Evolutionary conservation across 2,113 vertebrate species (phyloP).

Genomic region (Rhineura floridana): DNA sequence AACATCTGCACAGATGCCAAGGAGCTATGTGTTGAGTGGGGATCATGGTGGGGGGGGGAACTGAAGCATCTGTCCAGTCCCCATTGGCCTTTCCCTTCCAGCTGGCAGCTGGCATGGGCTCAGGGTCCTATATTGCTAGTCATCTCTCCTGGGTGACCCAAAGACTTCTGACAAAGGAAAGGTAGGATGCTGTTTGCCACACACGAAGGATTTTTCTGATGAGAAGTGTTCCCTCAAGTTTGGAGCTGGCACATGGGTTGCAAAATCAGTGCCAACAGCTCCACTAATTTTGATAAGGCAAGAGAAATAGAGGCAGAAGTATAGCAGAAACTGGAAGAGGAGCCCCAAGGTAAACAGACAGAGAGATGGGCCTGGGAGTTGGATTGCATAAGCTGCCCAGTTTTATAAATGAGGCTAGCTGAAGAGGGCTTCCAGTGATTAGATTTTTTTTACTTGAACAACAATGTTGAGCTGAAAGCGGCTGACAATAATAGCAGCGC

Average conservation of each 20-base stretch:
- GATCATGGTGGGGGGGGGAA: not conserved
- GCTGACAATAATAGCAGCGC: too few species aligned
- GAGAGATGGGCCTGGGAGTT: not conserved
- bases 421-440: not conserved
- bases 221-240: not conserved
- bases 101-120: not conserved
- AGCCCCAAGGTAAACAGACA: not conserved
- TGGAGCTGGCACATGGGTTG: not conserved
- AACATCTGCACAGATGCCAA: slow-evolving; percentile 27
- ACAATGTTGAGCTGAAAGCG: too few species aligned
- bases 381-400: not conserved
- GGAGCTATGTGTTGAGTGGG: not conserved
- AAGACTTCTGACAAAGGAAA: not conserved
- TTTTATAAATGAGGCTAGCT: not conserved
- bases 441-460: too few species aligned
- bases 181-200: not conserved
- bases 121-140: not conserved
- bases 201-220: not conserved
- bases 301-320: not conserved
- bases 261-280: not conserved
- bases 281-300: not conserved
- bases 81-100: slow-evolving; percentile 13
- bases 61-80: slow-evolving; percentile 1
- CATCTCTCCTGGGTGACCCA: not conserved
- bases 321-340: not conserved